Evolutionary conservation across 1,140 invertebrate genomes (phyloP).

Genomic region (Hetaerina americana): DNA sequence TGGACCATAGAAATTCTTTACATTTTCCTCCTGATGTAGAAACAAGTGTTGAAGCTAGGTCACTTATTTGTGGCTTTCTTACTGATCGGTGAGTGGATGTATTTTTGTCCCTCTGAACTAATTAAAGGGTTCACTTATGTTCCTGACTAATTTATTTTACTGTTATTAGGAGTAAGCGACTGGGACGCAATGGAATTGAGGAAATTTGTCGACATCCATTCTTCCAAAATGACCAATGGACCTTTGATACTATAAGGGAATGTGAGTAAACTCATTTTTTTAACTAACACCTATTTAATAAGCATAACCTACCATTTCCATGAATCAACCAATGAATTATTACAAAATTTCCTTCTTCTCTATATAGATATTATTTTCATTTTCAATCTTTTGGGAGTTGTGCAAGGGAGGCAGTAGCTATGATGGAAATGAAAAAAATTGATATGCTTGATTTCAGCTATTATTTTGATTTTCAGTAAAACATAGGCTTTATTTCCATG

Average conservation of each 20-base stretch:
- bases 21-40: slow-evolving; percentile 90
- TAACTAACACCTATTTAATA: no score
- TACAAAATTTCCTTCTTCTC: no score
- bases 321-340: no score
- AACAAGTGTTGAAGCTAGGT: slow-evolving; percentile 83
- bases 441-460: no score
- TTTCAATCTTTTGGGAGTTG: no score
- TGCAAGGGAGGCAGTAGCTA: no score
- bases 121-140: slow-evolving; percentile 5
- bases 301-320: no score
- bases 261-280: slow-evolving; percentile 39
- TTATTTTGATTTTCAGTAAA: no score
- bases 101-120: not conserved
- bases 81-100: slow-evolving; percentile 62
- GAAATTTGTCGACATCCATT: slow-evolving; percentile 94
- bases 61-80: slow-evolving; percentile 83
- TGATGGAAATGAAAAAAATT: no score
- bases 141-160: slow-evolving; percentile 5
- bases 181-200: slow-evolving; percentile 86
- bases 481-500: no score
- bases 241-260: slow-evolving; percentile 87
- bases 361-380: no score
- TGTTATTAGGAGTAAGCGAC: slow-evolving; percentile 53
- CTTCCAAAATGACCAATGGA: slow-evolving; percentile 95
- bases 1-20: slow-evolving; percentile 95